phyloP scores from a whole-genome alignment of 2,113 vertebrate genomes.

The Pionites leucogaster region DNA sequence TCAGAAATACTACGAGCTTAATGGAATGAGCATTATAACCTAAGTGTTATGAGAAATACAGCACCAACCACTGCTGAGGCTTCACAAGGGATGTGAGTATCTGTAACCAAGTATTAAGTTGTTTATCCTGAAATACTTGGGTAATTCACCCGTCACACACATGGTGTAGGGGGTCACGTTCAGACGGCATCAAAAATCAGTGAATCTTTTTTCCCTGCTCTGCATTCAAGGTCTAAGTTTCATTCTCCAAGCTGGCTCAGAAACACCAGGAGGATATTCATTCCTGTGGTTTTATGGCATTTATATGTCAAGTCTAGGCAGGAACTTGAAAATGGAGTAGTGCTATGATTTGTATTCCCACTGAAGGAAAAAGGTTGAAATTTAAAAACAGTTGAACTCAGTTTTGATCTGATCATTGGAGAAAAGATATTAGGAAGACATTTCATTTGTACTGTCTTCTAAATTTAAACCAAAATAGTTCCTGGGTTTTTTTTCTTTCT shows the following conservation, averaged over 20 bases:
- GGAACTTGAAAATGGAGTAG: constrained; percentile 24
- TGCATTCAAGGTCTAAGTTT: background rate
- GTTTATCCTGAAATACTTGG: background rate
- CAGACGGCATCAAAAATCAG: background rate
- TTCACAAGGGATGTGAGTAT: background rate
- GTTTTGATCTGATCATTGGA: background rate
- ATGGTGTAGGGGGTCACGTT: background rate
- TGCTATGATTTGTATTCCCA: background rate
- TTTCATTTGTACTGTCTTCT: background rate
- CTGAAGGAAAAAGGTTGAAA: background rate
- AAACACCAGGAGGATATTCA: constrained; percentile 23
- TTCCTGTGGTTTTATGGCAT: constrained; percentile 33
- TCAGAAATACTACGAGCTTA: background rate
- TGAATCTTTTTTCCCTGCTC: background rate
- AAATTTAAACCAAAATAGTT: background rate
- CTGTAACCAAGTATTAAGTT: background rate
- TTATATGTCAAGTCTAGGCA: constrained; percentile 13
- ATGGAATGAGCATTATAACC: background rate
- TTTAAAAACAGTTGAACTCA: background rate
- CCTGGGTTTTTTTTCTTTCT: background rate
- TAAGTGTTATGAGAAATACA: background rate
- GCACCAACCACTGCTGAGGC: background rate
- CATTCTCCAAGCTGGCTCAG: background rate
- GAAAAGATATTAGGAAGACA: background rate
- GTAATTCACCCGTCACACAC: background rate